A percentile compares a stretch with the other conserved stretches of the same genome.
These are phyloP conservation scores for Psilopsiagon aurifrons DNA, from an alignment of 2,113 vertebrate genomes.

Conservation along the genomic window DNA sequence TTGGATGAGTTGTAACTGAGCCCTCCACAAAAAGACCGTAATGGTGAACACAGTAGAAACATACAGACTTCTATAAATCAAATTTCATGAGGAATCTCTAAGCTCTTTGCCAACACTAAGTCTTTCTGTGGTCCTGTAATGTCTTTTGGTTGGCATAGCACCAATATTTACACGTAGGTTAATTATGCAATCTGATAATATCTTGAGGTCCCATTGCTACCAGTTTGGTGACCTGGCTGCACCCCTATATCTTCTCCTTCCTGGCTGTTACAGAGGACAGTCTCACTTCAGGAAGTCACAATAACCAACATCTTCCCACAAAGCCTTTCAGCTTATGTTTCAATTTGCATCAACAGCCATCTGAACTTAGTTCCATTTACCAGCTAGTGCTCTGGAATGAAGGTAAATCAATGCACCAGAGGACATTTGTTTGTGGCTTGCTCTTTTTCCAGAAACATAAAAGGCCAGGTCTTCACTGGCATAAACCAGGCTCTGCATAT, in stretches of 20 bases:
- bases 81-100: neutral
- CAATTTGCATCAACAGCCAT: neutral
- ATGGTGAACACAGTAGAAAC: neutral
- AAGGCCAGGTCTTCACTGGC: neutral
- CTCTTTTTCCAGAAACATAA: neutral
- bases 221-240: neutral
- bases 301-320: neutral
- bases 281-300: neutral
- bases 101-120: neutral
- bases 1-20: neutral
- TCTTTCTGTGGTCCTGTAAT: neutral
- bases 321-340: neutral
- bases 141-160: neutral
- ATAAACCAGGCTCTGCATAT: neutral
- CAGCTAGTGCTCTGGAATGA: neutral
- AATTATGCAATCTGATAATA: neutral
- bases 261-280: neutral
- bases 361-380: neutral
- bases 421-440: neutral
- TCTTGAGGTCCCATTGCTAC: neutral
- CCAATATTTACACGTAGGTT: neutral
- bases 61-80: neutral
- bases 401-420: neutral
- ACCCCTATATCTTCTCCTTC: rapidly evolving
- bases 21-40: neutral